phyloP scores from a whole-genome alignment of 2,113 vertebrate genomes.

The Candoia aspera region DNA sequence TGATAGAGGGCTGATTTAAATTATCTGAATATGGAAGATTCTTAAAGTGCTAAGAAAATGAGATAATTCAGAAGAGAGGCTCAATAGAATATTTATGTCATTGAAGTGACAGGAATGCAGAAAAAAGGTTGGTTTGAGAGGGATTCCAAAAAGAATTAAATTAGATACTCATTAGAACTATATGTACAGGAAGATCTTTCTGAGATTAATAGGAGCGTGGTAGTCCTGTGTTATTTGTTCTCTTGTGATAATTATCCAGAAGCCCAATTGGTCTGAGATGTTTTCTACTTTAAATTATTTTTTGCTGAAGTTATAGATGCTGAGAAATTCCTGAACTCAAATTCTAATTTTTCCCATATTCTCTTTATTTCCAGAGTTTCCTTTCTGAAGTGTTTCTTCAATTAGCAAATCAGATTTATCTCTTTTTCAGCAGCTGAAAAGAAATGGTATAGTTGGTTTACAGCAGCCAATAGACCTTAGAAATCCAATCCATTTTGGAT shows the following conservation, averaged over 20 bases:
- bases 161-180: not conserved
- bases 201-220: not conserved
- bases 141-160: constrained; percentile 20
- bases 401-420: not conserved
- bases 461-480: not conserved
- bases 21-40: constrained; percentile 33
- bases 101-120: constrained; percentile 25
- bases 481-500: constrained; percentile 19
- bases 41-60: constrained; percentile 20
- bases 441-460: constrained; percentile 47
- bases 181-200: not conserved
- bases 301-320: not conserved
- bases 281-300: rapidly evolving
- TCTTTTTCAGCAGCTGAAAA: not conserved
- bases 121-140: not conserved
- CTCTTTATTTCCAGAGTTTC: not conserved
- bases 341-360: not conserved
- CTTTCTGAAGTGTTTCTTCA: constrained; percentile 4
- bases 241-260: not conserved
- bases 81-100: constrained; percentile 11
- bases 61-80: constrained; percentile 44
- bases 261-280: not conserved
- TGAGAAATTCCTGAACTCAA: not conserved
- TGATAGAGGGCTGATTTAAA: not conserved
- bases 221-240: not conserved